Percentiles rank a stretch among this genome's conserved stretches.
Conservation (phyloP, 2,888 invertebrate genomes). For the Hemithea aestivaria region DNA sequence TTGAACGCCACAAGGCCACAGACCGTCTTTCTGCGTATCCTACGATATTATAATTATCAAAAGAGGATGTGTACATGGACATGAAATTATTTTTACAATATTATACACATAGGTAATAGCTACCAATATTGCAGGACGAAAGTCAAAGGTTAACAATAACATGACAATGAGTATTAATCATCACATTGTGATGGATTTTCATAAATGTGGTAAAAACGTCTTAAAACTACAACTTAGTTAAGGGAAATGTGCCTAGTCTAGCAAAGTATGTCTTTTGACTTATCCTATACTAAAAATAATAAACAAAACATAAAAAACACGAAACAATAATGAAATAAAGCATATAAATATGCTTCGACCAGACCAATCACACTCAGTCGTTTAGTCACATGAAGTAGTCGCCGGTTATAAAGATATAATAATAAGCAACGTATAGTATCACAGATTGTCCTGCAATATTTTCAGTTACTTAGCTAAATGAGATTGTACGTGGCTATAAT, state of each 20-base stretch:
- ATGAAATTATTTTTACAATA: conserved; percentile 2
- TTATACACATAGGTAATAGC: background rate
- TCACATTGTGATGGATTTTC: background rate
- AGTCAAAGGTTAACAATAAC: no score
- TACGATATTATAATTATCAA: background rate
- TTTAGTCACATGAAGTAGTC: conserved; percentile 1
- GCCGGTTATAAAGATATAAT: conserved; percentile 3
- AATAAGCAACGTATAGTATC: conserved; percentile 20
- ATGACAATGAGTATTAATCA: conserved; percentile 8
- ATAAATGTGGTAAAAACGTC: conserved; percentile 1
- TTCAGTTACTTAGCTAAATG: conserved; percentile 24
- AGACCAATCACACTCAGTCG: conserved; percentile 7
- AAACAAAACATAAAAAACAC: conserved; percentile 4
- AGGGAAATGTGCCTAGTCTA: conserved; percentile 5
- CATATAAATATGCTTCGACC: conserved; percentile 3
- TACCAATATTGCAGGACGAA: background rate
- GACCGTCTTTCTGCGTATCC: no score
- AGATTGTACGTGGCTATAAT: conserved; percentile 23
- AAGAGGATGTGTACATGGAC: background rate
- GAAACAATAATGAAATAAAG: conserved; percentile 3
- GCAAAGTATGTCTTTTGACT: conserved; percentile 12
- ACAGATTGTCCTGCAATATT: conserved; percentile 26
- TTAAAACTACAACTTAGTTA: background rate
- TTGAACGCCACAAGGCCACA: no score
- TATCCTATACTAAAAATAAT: conserved; percentile 7